phyloP scores from a whole-genome alignment of 2,797 vertebrate species.

The Muscicapa striata region DNA sequence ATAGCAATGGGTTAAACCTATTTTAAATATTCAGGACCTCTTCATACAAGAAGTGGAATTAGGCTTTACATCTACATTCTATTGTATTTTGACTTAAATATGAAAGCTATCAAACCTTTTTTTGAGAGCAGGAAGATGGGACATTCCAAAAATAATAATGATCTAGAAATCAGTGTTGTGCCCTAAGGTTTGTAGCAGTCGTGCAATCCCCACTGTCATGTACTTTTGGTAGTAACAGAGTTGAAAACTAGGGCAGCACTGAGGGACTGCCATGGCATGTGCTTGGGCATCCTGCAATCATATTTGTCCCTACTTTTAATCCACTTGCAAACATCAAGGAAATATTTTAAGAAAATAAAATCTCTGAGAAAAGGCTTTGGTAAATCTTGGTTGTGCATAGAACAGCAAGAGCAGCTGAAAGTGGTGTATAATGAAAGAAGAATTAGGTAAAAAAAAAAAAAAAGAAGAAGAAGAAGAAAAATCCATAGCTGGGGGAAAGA shows the following conservation, averaged over 20 bases:
- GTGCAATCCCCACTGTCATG: neutral
- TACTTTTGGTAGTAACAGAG: neutral
- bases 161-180: conserved; percentile 37
- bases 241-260: neutral
- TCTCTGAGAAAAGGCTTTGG: neutral
- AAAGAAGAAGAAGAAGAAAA: neutral
- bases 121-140: neutral
- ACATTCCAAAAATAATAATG: neutral
- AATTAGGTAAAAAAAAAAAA: neutral
- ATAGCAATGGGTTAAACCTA: neutral
- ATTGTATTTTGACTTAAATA: neutral
- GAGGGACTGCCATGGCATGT: neutral
- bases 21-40: neutral
- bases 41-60: neutral
- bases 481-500: neutral
- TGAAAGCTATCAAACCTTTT: neutral
- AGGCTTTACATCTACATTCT: neutral
- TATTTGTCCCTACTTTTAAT: neutral
- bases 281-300: neutral
- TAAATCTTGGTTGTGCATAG: neutral
- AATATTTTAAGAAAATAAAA: neutral
- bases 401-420: accelerated
- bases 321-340: neutral
- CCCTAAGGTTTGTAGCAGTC: conserved; percentile 26
- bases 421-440: neutral